Conservation (phyloP, 1,140 invertebrate species). For the Gonatopus flavifemur region DNA sequence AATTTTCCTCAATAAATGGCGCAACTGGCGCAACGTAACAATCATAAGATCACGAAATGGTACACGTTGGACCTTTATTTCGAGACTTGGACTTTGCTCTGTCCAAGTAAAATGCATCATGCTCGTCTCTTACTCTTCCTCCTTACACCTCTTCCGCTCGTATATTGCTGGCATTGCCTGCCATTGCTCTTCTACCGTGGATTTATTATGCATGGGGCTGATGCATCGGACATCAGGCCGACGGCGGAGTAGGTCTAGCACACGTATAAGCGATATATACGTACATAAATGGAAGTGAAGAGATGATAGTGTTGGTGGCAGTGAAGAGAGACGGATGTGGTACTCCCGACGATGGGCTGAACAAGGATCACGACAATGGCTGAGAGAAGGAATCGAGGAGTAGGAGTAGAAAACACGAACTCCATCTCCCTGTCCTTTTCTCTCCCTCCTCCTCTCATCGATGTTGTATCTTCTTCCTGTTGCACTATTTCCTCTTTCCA, state of each 20-base stretch:
- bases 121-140: slow-evolving; percentile 5
- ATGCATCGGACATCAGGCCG: slow-evolving; percentile 49
- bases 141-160: background rate
- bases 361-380: slow-evolving; percentile 24
- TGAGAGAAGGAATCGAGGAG: slow-evolving; percentile 20
- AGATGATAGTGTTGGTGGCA: slow-evolving; percentile 9
- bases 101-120: slow-evolving; percentile 18
- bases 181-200: slow-evolving; percentile 13
- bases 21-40: too few relatives aligned
- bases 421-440: background rate
- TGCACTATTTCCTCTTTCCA: background rate
- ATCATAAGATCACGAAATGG: too few relatives aligned
- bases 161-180: slow-evolving; percentile 11
- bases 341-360: slow-evolving; percentile 36
- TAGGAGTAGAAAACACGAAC: background rate
- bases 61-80: too few relatives aligned
- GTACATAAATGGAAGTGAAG: slow-evolving; percentile 3
- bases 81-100: too few relatives aligned
- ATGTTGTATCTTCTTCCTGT: background rate
- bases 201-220: slow-evolving; percentile 50
- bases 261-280: too few relatives aligned
- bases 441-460: background rate
- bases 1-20: too few relatives aligned
- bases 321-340: slow-evolving; percentile 18
- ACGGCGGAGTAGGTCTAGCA: slow-evolving; percentile 3